Evolutionary conservation across 2,888 invertebrate species (phyloP).

Genomic region (Ectemnius continuus): DNA sequence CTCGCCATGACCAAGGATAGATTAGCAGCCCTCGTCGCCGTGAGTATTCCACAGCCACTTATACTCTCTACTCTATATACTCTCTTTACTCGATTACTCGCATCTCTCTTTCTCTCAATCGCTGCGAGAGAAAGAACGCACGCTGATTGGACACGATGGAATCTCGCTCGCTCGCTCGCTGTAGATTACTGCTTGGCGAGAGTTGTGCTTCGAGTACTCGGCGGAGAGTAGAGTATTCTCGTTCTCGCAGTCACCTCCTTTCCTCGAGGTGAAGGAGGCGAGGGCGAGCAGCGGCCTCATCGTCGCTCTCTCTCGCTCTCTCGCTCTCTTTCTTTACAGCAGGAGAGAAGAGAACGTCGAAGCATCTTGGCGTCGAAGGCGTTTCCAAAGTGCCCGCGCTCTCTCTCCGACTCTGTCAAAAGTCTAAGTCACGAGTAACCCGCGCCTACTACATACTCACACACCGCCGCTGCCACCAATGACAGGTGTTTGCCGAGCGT

Average conservation of each 20-base stretch:
- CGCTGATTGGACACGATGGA: too few relatives aligned
- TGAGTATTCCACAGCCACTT: conserved; percentile 79
- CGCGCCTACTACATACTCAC: background rate
- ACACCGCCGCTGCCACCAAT: conserved; percentile 35
- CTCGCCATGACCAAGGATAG: conserved; percentile 94
- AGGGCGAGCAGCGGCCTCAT: background rate
- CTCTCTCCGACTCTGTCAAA: conserved; percentile 25
- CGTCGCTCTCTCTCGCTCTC: conserved; percentile 10
- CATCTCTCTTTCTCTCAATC: background rate
- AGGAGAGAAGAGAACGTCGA: conserved; percentile 1
- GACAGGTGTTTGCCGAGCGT: conserved; percentile 59
- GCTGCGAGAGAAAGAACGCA: background rate
- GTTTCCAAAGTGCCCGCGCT: conserved; percentile 37
- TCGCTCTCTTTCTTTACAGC: too few relatives aligned
- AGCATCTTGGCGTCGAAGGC: conserved; percentile 31
- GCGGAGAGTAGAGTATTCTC: too few relatives aligned
- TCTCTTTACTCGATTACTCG: background rate
- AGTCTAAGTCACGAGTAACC: conserved; percentile 22
- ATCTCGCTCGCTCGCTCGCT: background rate
- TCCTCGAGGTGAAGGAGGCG: too few relatives aligned
- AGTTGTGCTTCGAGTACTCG: too few relatives aligned
- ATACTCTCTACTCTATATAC: conserved; percentile 1
- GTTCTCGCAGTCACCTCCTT: too few relatives aligned
- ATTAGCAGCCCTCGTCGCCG: conserved; percentile 97
- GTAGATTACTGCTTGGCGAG: background rate